Evolutionary conservation across 2,888 invertebrate species (phyloP).

Genomic region (Cataglyphis livida): DNA sequence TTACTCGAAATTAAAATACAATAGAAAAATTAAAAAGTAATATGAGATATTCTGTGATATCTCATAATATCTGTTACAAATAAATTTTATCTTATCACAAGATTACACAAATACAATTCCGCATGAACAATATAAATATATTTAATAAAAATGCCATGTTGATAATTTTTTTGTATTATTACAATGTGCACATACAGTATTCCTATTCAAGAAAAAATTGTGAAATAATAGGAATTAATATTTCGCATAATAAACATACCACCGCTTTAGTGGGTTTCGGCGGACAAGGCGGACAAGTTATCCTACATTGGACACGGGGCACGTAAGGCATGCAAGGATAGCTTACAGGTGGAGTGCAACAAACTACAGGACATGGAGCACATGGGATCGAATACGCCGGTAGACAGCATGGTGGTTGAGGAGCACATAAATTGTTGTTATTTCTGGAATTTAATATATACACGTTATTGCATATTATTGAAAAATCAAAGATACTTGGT

Average conservation of each 20-base stretch:
- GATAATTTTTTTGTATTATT: neutral
- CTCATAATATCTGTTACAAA: neutral
- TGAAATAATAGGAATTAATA: neutral
- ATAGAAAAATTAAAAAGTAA: neutral
- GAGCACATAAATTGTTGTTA: neutral
- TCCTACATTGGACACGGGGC: conserved; percentile 56
- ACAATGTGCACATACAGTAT: neutral
- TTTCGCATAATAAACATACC: conserved; percentile 54
- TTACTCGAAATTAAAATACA: neutral
- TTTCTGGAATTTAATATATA: neutral
- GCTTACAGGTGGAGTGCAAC: conserved; percentile 49
- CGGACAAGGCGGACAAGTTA: conserved; percentile 56
- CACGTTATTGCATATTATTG: neutral
- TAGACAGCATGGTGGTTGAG: neutral
- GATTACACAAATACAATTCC: neutral
- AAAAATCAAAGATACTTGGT: neutral
- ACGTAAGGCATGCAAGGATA: conserved; percentile 48
- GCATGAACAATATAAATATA: neutral
- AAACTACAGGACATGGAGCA: conserved; percentile 33
- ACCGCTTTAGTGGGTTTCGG: conserved; percentile 69
- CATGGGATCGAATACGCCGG: conserved; percentile 18
- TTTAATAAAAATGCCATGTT: neutral
- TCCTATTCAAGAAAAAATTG: neutral
- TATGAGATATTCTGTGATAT: neutral
- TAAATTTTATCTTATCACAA: neutral